Percentiles rank a stretch among this genome's conserved stretches.
Conservation (phyloP, 2,888 invertebrate species). For the Pyrocoelia pectoralis region DNA sequence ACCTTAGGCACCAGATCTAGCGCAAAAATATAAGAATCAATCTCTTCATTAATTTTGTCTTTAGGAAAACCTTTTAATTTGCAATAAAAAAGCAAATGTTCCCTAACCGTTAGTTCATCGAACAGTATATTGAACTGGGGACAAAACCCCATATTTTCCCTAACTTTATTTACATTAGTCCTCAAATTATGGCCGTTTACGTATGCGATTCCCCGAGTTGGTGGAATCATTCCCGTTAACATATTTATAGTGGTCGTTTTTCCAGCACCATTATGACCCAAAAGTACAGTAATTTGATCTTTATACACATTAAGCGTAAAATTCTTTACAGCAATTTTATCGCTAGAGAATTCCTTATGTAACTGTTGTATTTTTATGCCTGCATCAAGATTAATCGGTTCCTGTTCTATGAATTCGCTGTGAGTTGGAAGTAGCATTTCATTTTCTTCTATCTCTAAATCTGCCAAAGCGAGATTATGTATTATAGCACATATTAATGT, state of each 20-base stretch:
- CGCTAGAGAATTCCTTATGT: slow-evolving; percentile 68
- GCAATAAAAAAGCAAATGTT: slow-evolving; percentile 85
- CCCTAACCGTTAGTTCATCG: slow-evolving; percentile 80
- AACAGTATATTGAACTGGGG: slow-evolving; percentile 89
- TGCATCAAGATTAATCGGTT: slow-evolving; percentile 60
- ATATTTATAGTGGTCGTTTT: slow-evolving; percentile 95
- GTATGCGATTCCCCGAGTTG: slow-evolving; percentile 73
- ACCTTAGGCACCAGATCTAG: slow-evolving; percentile 75
- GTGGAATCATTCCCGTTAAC: slow-evolving; percentile 80
- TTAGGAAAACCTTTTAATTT: slow-evolving; percentile 72
- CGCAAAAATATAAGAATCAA: slow-evolving; percentile 69
- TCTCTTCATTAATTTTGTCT: slow-evolving; percentile 65
- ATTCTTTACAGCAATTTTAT: slow-evolving; percentile 70
- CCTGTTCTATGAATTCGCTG: slow-evolving; percentile 61
- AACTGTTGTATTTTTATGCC: slow-evolving; percentile 67
- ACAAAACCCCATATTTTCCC: slow-evolving; percentile 79
- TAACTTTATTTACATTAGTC: slow-evolving; percentile 68
- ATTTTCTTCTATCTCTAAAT: not conserved
- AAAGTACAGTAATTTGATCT: slow-evolving; percentile 85
- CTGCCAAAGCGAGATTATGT: not conserved
- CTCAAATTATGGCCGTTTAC: slow-evolving; percentile 78
- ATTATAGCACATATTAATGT: not conserved
- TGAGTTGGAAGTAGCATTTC: not conserved
- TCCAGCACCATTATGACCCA: slow-evolving; percentile 87
- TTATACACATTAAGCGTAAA: slow-evolving; percentile 83